phyloP scores from a whole-genome alignment of 2,113 vertebrate species.

The Kobus ellipsiprymnus region DNA sequence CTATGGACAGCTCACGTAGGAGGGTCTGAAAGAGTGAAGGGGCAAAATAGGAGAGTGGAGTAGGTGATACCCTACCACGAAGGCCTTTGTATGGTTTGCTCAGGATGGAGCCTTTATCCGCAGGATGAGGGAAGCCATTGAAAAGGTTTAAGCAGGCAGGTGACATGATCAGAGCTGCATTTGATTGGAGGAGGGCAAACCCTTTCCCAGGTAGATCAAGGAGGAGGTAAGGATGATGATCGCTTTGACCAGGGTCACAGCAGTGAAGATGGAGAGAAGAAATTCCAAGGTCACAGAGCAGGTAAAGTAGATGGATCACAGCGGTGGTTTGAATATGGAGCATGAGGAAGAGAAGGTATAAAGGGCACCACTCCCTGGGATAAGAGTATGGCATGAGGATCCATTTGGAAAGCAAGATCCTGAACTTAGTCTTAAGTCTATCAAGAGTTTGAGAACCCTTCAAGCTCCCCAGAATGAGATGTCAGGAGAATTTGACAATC shows the following conservation, averaged over 20 bases:
- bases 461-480: not conserved
- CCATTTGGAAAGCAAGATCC: not conserved
- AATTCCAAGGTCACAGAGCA: not conserved
- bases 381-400: not conserved
- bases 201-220: not conserved
- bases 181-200: not conserved
- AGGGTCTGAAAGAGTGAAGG: no score
- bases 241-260: not conserved
- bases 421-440: not conserved
- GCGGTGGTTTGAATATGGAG: not conserved
- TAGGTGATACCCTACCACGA: no score
- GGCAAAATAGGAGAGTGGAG: not conserved
- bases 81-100: not conserved
- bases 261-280: not conserved
- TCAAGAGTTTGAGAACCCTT: not conserved
- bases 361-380: not conserved
- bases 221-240: not conserved
- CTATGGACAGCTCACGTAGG: rapidly evolving
- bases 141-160: not conserved
- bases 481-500: not conserved
- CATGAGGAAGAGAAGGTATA: not conserved
- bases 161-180: not conserved
- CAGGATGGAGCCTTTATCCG: not conserved
- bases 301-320: not conserved
- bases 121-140: not conserved